phyloP scores from a whole-genome alignment of 2,113 vertebrate genomes.

The Chunga burmeisteri region DNA sequence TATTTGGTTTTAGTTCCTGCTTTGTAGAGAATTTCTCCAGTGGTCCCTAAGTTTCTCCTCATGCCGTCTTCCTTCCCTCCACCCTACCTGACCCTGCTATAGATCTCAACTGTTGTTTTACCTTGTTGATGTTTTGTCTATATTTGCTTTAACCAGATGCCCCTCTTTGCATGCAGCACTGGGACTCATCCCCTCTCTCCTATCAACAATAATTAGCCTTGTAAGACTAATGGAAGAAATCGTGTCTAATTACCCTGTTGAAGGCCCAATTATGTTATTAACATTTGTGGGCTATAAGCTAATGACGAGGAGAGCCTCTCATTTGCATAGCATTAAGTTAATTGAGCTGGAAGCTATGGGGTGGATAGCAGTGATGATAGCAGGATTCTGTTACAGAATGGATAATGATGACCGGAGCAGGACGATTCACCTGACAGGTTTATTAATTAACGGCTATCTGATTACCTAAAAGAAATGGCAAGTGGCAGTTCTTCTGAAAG shows the following conservation, averaged over 20 bases:
- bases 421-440: slow-evolving; percentile 90
- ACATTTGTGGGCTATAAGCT: slow-evolving; percentile 82
- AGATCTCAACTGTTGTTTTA: slow-evolving; percentile 8
- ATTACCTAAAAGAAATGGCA: slow-evolving; percentile 81
- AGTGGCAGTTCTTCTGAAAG: slow-evolving; percentile 40
- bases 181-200: slow-evolving; percentile 68
- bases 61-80: background rate
- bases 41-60: background rate
- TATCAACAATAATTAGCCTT: slow-evolving; percentile 83
- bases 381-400: slow-evolving; percentile 88
- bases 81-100: background rate
- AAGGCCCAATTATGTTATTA: slow-evolving; percentile 97
- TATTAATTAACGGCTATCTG: slow-evolving; percentile 94
- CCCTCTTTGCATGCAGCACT: slow-evolving; percentile 54
- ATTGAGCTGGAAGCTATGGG: slow-evolving; percentile 84
- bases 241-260: slow-evolving; percentile 90
- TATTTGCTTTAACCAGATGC: slow-evolving; percentile 68
- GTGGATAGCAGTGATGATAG: slow-evolving; percentile 75
- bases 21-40: background rate
- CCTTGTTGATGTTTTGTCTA: slow-evolving; percentile 54
- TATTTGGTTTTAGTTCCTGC: background rate
- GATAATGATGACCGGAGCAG: slow-evolving; percentile 85
- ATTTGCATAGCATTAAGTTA: slow-evolving; percentile 99
- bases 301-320: slow-evolving; percentile 87
- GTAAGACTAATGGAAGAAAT: slow-evolving; percentile 85